Evolutionary conservation across 2,797 vertebrate genomes (phyloP), one percentile per base, ranked within the genome.

Genomic region (Xenopus petersii): DNA sequence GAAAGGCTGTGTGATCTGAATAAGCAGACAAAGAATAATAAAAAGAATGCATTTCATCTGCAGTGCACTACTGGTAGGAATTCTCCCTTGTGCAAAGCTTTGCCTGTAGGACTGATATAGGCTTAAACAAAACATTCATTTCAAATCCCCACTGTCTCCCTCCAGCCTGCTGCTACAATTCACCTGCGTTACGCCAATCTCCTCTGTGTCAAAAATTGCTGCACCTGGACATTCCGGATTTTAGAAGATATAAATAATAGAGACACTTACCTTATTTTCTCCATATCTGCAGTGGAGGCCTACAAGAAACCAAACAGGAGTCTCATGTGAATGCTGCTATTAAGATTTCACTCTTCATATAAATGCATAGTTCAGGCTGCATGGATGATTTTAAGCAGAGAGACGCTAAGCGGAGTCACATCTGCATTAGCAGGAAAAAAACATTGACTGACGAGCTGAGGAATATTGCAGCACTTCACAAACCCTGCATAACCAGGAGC

Each of bases 261-360:
- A 85, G 84, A 86, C 82, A 87, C 95, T 91, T 93, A 98, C 96
- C 95, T 98, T 79, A 89, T 94, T 92, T 93, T 93, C 86, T 93
- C 93, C 89, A 92, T 93, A 87, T 94, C 93, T 87, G 92, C 92
- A 79, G 94, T 93, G 87, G 93, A 93, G 89, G 94, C 94, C 97
- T 98, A 85, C 84, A 91, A 90, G 88, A 91, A 91, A 93, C 84
- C 86, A 92, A 91, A 89, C 86, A 87, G 90, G 60, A 89, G 86
- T 83, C 90, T 83, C 80, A 86, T 87, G 83, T 90, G 87, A 92
- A 88, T 83, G 83, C 83, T 73, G 80, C 79, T 67, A 1, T 24
- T 75, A 77, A 81, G 82, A 77, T 74, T 83, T 88, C 86, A 79
- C 81, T 81, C 82, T n/a, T 83, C 75, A 81, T 86, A 83, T 82